Evolutionary conservation across 2,113 vertebrate genomes (phyloP).

Genomic region (Pontoporia blainvillei): DNA sequence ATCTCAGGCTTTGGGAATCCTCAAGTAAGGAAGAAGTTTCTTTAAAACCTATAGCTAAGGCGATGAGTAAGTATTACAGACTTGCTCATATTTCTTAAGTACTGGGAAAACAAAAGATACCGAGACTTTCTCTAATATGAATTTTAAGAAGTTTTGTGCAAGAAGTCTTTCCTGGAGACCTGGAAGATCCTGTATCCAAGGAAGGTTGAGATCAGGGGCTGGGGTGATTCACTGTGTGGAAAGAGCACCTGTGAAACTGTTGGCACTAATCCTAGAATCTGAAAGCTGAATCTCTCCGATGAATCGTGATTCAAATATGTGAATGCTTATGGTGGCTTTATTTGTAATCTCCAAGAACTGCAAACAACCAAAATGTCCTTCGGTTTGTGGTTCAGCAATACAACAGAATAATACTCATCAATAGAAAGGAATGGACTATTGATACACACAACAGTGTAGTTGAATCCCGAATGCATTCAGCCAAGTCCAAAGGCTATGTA

Average conservation of each 20-base stretch:
- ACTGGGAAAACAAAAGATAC: not conserved
- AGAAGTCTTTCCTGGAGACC: not conserved
- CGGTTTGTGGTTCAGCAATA: not conserved
- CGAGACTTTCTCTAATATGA: not conserved
- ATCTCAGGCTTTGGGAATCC: not conserved
- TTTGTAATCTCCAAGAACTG: not conserved
- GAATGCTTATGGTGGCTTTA: not conserved
- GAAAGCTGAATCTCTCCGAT: not conserved
- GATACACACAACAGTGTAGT: not conserved
- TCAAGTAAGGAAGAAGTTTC: not conserved
- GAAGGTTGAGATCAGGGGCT: not conserved
- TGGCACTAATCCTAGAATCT: not conserved
- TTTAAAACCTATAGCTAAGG: not conserved
- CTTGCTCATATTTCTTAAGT: not conserved
- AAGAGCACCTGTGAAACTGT: not conserved
- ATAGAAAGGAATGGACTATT: not conserved
- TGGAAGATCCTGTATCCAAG: not conserved
- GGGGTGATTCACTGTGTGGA: not conserved
- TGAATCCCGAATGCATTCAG: not conserved
- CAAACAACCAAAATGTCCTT: not conserved
- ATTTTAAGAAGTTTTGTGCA: not conserved
- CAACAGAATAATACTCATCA: not conserved
- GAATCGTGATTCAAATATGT: not conserved
- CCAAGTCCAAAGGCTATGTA: not conserved
- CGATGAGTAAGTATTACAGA: not conserved